Conservation (phyloP, 2,888 invertebrate species). For the Branchinecta sandiegonensis region DNA sequence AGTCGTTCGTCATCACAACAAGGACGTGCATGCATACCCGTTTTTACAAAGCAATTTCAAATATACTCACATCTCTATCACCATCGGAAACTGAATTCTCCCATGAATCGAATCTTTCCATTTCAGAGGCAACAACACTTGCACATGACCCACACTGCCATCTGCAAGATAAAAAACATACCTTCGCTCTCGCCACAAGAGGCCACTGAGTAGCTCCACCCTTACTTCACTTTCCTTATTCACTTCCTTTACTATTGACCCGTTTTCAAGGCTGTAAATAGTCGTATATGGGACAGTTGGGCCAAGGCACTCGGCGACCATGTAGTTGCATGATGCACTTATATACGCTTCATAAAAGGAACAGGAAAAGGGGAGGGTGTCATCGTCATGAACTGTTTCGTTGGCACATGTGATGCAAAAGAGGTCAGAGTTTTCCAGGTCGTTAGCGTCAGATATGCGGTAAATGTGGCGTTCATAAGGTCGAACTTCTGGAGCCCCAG, state of each 20-base stretch:
- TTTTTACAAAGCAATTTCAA: neutral
- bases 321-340: neutral
- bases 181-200: conserved; percentile 2
- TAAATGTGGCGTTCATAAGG: neutral
- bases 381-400: neutral
- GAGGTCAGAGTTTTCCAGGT: conserved; percentile 3
- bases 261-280: neutral
- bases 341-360: neutral
- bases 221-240: conserved; percentile 1
- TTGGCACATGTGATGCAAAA: conserved; percentile 4
- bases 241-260: neutral
- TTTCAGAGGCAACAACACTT: conserved; percentile 3
- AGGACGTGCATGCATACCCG: no score
- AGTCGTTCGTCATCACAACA: no score
- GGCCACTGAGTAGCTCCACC: neutral
- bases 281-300: neutral
- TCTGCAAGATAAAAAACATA: neutral
- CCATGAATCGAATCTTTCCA: neutral
- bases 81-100: neutral
- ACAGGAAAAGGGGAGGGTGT: neutral
- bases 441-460: neutral
- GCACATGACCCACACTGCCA: neutral
- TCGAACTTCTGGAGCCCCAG: neutral
- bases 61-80: conserved; percentile 1
- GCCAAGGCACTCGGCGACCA: conserved; percentile 7